These are phyloP conservation scores for Lithobates sylvaticus DNA, from an alignment of 2,797 vertebrate genomes.

Conservation along the genomic window DNA sequence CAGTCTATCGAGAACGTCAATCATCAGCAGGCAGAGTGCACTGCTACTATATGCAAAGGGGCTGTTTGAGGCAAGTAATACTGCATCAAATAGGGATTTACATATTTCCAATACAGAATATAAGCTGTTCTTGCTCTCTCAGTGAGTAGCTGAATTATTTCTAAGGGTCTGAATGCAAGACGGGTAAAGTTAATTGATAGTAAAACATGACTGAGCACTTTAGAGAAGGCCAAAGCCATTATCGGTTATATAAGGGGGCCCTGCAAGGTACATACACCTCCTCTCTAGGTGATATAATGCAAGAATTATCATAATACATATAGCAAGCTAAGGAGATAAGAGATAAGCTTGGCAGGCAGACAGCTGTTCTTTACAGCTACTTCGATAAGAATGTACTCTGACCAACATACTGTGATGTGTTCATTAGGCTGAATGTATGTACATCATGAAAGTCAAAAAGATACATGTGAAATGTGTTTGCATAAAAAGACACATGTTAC, in stretches of 20 bases:
- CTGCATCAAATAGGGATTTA: background rate
- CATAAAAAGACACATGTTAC: too few species aligned
- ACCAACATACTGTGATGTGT: background rate
- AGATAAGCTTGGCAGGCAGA: background rate
- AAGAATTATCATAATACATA: background rate
- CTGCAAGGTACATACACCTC: background rate
- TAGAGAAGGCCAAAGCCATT: background rate
- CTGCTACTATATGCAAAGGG: background rate
- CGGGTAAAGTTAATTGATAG: background rate
- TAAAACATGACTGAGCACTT: background rate
- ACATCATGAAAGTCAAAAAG: background rate
- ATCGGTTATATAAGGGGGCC: background rate
- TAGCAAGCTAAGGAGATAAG: background rate
- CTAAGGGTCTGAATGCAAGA: background rate
- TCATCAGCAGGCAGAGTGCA: background rate
- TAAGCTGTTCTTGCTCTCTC: background rate
- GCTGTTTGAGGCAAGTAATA: background rate
- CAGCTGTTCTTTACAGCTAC: slow-evolving; percentile 31
- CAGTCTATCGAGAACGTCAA: background rate
- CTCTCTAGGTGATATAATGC: background rate
- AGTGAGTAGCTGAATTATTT: background rate
- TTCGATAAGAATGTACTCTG: background rate
- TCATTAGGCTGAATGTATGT: background rate
- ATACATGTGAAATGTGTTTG: background rate
- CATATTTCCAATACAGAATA: background rate